phyloP scores from a whole-genome alignment of 2,797 vertebrate genomes.

The Cetoscarus ocellatus region DNA sequence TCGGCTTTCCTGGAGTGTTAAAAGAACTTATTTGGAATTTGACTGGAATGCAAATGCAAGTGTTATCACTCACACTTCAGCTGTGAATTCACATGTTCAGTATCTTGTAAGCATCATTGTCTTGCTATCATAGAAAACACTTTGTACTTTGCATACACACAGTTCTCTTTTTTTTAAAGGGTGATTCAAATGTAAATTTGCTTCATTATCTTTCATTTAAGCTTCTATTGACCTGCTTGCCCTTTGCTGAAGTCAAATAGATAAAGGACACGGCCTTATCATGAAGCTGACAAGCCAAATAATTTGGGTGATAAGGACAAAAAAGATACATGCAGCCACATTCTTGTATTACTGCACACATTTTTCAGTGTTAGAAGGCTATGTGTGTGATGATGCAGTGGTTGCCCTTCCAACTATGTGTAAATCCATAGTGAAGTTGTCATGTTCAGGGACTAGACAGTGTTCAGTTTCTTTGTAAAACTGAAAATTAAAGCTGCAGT shows the following conservation, averaged over 20 bases:
- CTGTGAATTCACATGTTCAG: background rate
- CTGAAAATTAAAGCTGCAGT: background rate
- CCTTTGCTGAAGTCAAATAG: background rate
- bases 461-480: background rate
- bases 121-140: background rate
- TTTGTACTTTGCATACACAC: background rate
- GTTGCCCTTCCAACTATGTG: background rate
- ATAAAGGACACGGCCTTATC: background rate
- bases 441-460: no score
- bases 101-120: background rate
- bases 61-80: background rate
- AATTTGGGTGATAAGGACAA: no score
- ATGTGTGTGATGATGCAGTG: background rate
- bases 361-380: background rate
- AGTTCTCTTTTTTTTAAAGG: background rate
- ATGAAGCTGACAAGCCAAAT: background rate
- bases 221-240: background rate
- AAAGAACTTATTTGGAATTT: background rate
- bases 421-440: constrained; percentile 2
- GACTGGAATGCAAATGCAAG: background rate
- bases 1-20: background rate
- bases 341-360: background rate
- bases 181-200: background rate
- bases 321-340: no score
- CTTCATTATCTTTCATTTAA: no score